phyloP scores from a whole-genome alignment of 2,113 vertebrate genomes.

The Channa argus region DNA sequence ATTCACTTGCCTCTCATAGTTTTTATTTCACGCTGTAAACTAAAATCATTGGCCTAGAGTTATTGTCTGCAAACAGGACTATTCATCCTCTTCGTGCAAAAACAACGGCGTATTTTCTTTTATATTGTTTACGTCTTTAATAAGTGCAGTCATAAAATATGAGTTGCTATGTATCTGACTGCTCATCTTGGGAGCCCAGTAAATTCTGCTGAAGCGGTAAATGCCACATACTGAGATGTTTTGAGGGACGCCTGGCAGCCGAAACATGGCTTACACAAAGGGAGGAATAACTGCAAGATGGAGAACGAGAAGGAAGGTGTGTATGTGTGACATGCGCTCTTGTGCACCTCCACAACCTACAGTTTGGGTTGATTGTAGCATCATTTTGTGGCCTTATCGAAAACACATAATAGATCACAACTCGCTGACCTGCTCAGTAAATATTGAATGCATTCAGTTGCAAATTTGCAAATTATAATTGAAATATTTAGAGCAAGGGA shows the following conservation, averaged over 20 bases:
- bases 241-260: slow-evolving; percentile 8
- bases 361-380: not conserved
- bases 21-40: slow-evolving; percentile 49
- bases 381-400: not conserved
- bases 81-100: slow-evolving; percentile 22
- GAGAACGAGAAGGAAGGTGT: slow-evolving; percentile 39
- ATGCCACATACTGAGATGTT: slow-evolving; percentile 19
- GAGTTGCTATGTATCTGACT: slow-evolving; percentile 7
- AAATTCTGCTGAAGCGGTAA: slow-evolving; percentile 45
- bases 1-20: slow-evolving; percentile 40
- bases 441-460: not conserved
- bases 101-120: slow-evolving; percentile 13
- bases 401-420: not conserved
- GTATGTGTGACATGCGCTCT: slow-evolving; percentile 43
- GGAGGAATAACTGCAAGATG: slow-evolving; percentile 39
- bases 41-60: slow-evolving; percentile 38
- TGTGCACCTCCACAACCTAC: slow-evolving; percentile 14
- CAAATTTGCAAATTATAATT: not conserved
- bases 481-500: not conserved
- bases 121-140: slow-evolving; percentile 60
- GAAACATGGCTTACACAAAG: slow-evolving; percentile 12
- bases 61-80: slow-evolving; percentile 10
- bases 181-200: slow-evolving; percentile 18
- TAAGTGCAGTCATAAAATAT: slow-evolving; percentile 41
- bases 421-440: not conserved